These are phyloP conservation scores for Alectura lathami DNA, from an alignment of 2,113 vertebrate genomes.

Conservation along the genomic window DNA sequence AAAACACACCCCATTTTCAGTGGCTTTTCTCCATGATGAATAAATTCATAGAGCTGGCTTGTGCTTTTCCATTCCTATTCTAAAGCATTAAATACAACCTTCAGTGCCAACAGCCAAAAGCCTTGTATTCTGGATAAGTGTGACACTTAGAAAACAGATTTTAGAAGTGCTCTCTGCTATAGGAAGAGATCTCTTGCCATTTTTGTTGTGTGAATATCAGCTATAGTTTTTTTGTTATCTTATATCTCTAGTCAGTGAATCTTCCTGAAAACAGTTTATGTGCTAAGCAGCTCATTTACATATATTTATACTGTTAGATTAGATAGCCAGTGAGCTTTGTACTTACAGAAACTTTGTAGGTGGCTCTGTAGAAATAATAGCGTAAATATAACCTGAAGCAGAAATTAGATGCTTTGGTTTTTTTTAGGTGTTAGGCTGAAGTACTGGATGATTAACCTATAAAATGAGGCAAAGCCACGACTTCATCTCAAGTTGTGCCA, in stretches of 20 bases:
- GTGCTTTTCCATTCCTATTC: slow-evolving; percentile 33
- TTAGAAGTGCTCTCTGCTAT: background rate
- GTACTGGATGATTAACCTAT: background rate
- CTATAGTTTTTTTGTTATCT: background rate
- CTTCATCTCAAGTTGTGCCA: background rate
- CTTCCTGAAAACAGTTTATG: background rate
- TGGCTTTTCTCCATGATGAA: slow-evolving; percentile 51
- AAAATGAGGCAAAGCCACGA: background rate
- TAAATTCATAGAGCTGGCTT: slow-evolving; percentile 16
- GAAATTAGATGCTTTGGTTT: background rate
- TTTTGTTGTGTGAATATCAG: background rate
- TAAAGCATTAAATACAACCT: background rate
- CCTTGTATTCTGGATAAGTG: background rate
- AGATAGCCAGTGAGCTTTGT: background rate
- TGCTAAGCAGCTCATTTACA: background rate
- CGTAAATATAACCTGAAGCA: background rate
- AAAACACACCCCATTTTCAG: slow-evolving; percentile 52
- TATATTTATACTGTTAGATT: background rate
- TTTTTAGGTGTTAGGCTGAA: background rate
- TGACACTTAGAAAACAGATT: background rate
- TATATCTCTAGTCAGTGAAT: background rate
- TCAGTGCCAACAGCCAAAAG: background rate
- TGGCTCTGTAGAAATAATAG: background rate
- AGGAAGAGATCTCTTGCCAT: background rate
- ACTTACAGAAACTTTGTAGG: background rate